Conservation (phyloP, 2,113 vertebrate genomes). For the Vidua chalybeata region DNA sequence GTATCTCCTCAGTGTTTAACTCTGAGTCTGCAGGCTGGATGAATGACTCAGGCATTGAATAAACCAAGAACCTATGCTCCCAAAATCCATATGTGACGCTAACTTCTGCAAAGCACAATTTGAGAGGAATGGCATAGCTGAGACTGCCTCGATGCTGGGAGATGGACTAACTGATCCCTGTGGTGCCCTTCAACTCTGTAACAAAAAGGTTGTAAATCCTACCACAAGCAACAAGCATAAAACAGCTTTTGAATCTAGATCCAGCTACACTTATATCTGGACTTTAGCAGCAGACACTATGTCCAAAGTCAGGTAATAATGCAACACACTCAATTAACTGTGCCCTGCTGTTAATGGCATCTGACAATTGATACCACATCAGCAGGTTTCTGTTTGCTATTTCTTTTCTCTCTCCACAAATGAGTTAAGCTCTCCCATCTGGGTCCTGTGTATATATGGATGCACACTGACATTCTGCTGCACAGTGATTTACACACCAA, state of each 20-base stretch:
- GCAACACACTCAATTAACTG: neutral
- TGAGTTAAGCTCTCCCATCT: neutral
- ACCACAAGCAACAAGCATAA: neutral
- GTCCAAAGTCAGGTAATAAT: neutral
- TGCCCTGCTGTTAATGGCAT: neutral
- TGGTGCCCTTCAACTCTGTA: neutral
- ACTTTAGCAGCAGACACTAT: neutral
- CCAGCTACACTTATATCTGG: neutral
- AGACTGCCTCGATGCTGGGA: neutral
- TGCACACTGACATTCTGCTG: neutral
- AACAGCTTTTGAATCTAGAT: neutral
- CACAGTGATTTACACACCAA: neutral
- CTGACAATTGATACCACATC: neutral
- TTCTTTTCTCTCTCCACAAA: neutral
- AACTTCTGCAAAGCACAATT: neutral
- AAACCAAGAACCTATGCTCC: neutral
- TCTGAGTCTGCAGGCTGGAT: neutral
- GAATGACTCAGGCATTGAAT: neutral
- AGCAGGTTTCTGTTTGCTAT: neutral
- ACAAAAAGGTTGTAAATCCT: neutral
- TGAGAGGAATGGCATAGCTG: neutral
- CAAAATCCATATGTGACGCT: neutral
- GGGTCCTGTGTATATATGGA: neutral
- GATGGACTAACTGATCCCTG: neutral
- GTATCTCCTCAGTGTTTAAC: neutral